Base-by-base conservation (phyloP, 2,113 vertebrate species). In the Phainopepla nitens region DNA sequence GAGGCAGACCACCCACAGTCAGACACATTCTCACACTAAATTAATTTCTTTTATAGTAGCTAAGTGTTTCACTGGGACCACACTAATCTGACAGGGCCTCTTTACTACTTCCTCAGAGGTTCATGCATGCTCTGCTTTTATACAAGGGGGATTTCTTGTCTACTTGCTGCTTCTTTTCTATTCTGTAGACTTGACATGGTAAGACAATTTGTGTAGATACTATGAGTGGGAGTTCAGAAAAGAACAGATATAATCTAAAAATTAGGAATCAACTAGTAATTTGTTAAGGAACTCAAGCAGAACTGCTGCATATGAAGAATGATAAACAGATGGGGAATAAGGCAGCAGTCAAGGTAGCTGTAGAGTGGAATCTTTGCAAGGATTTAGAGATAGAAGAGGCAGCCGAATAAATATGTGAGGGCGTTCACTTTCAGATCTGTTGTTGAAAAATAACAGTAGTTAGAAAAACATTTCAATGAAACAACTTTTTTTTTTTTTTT, bases 241-340 rank as follows among this genome's bases (percentile, higher is more conserved):
- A 96, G 92, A 94, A 71, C 80, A 91, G 95, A 80, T 91, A 86
- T 92, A 96, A 94, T 95, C 91, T 97, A 87, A 94, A 94, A 94
- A 97, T 96, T 96, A 96, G 81, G 83, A 93, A 89, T 94, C 92
- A 87, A 89, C 72, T 92, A 89, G 87, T 84, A 96, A 96, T 95
- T 96, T 95, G 94, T 97, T 97, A 96, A 82, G 91, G 91, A 96
- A 61, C 82, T 94, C 76, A 86, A 92, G 94, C 0, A 1, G 79
- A 96, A 95, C 93, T 79, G 81, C 80, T 77, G 88, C 2, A 0
- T 60, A 89, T 14, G 49, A 83, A 90, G 87, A 94, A 95, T 93
- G 87, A 96, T 94, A 95, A 94, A 97, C 91, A 97, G 86, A 83
- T 83, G 82, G 89, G 27, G 58, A 95, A 89, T 80, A 80, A 94